Percentiles rank a stretch among this genome's conserved stretches.
phyloP scores from a whole-genome alignment of 1,140 invertebrate genomes.

The Radopholus similis region DNA sequence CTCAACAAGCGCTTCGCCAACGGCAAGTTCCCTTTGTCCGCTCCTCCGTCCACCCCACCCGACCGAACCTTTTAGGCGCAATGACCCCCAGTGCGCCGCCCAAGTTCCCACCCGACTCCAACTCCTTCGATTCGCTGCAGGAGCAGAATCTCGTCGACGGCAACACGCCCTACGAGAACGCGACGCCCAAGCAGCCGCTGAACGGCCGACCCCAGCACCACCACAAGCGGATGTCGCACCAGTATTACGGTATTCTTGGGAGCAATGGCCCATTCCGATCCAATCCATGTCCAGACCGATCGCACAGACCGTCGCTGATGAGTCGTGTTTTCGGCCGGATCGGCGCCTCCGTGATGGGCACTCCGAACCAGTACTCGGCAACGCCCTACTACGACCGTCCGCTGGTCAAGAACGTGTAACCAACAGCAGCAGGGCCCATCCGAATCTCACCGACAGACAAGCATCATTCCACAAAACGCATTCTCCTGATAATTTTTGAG shows the following conservation, averaged over 20 bases:
- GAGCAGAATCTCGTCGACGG: conserved; percentile 6
- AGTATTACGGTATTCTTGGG: neutral
- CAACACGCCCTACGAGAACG: neutral
- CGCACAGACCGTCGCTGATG: neutral
- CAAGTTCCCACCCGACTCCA: neutral
- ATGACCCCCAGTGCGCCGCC: neutral
- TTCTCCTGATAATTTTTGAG: too few relatives aligned
- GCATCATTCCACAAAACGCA: too few relatives aligned
- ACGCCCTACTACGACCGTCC: neutral
- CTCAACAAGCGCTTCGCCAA: neutral
- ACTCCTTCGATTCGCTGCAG: neutral
- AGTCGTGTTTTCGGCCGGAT: neutral
- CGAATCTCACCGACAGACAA: too few relatives aligned
- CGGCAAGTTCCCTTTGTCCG: neutral
- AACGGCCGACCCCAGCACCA: neutral
- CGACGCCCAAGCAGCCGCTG: conserved; percentile 4
- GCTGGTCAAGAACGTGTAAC: neutral
- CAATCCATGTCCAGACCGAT: neutral
- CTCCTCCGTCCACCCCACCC: neutral
- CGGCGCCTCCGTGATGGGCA: neutral
- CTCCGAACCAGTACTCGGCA: neutral
- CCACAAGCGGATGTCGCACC: neutral
- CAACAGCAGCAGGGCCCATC: too few relatives aligned
- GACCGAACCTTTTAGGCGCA: neutral
- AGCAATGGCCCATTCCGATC: neutral